Evolutionary conservation across 2,888 invertebrate species (phyloP).

Genomic region (Caenorhabditis uteleia): DNA sequence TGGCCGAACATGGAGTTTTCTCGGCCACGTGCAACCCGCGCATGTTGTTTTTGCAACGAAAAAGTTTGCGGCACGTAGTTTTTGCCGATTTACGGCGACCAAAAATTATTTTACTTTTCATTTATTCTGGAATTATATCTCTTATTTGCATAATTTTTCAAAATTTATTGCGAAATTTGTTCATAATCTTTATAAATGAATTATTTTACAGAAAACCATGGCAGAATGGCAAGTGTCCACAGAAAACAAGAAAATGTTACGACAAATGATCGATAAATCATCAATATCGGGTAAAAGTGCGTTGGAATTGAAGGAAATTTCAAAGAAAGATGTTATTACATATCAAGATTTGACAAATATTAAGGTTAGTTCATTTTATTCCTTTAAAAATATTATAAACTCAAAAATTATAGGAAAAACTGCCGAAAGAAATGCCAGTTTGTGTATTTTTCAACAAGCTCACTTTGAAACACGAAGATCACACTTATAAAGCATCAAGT

Average conservation of each 20-base stretch:
- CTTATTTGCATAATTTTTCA: not conserved
- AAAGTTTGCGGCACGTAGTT: slow-evolving; percentile 8
- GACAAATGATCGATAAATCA: slow-evolving; percentile 6
- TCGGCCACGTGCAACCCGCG: slow-evolving; percentile 20
- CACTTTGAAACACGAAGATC: slow-evolving; percentile 18
- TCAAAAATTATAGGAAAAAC: slow-evolving; percentile 17
- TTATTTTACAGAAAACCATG: too few species aligned
- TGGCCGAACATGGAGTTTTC: slow-evolving; percentile 4
- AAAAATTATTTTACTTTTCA: slow-evolving; percentile 17
- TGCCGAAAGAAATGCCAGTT: slow-evolving; percentile 30
- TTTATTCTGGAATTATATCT: not conserved
- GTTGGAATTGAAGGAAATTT: slow-evolving; percentile 6
- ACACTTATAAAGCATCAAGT: slow-evolving; percentile 37
- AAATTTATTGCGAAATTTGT: too few species aligned
- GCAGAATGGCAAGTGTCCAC: slow-evolving; percentile 27
- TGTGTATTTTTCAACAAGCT: slow-evolving; percentile 32
- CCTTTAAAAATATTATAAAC: not conserved
- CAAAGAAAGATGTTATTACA: slow-evolving; percentile 28
- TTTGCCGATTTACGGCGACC: slow-evolving; percentile 24
- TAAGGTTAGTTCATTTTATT: slow-evolving; percentile 18
- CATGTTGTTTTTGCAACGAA: slow-evolving; percentile 16
- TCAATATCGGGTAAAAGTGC: slow-evolving; percentile 10
- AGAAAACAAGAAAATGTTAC: slow-evolving; percentile 5
- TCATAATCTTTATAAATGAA: not conserved
- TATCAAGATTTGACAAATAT: slow-evolving; percentile 36